Evolutionary conservation across 2,797 vertebrate genomes (phyloP).

Genomic region (Malurus leucopterus): DNA sequence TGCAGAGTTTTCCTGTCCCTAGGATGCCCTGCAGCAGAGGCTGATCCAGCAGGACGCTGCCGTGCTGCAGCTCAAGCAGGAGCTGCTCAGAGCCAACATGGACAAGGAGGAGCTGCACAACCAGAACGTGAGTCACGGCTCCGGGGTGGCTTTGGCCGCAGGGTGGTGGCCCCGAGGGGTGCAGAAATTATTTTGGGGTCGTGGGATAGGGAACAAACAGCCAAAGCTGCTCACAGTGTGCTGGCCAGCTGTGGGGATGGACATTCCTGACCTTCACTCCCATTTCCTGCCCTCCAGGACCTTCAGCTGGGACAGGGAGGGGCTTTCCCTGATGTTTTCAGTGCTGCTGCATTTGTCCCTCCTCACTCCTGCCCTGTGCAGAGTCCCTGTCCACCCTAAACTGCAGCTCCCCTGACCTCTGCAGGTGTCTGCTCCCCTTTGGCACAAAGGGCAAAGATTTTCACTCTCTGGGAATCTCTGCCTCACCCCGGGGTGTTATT

Average conservation of each 20-base stretch:
- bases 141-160: not conserved
- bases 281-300: not conserved
- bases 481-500: not conserved
- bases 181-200: not conserved
- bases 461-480: not conserved
- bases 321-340: not conserved
- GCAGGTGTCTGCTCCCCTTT: not conserved
- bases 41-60: slow-evolving; percentile 86
- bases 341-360: not conserved
- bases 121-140: slow-evolving; percentile 82
- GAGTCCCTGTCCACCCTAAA: not conserved
- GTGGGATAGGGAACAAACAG: not conserved
- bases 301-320: not conserved
- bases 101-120: slow-evolving; percentile 88
- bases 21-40: slow-evolving; percentile 95
- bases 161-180: not conserved
- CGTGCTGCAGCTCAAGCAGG: slow-evolving; percentile 96
- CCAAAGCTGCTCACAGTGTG: not conserved
- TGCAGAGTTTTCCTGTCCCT: not conserved
- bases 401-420: not conserved
- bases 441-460: not conserved
- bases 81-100: slow-evolving; percentile 88
- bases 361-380: not conserved
- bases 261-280: not conserved
- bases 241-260: not conserved